Percentiles rank a stretch among this genome's conserved stretches.
phyloP scores from a whole-genome alignment of 2,888 invertebrate species.

The Caenorhabditis sp. region DNA sequence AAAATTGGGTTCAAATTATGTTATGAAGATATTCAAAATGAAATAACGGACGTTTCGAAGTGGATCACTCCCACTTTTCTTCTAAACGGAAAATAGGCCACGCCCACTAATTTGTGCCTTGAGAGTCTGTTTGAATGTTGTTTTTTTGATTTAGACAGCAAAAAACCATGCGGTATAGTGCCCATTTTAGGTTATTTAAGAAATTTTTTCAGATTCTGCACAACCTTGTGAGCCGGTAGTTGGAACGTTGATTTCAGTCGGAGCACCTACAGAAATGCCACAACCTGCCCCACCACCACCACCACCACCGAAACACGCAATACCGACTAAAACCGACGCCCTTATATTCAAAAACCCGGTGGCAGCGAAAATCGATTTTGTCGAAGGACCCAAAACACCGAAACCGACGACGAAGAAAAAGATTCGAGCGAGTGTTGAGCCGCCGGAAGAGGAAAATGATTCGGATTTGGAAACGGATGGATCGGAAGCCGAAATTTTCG shows the following conservation, averaged over 20 bases:
- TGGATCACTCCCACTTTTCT: too few species aligned
- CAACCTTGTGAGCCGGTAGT: slow-evolving; percentile 17
- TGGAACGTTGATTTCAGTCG: slow-evolving; percentile 32
- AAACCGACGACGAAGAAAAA: slow-evolving; percentile 33
- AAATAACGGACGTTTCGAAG: too few species aligned
- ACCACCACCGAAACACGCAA: too few species aligned
- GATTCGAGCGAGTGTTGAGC: neutral
- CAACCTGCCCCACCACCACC: too few species aligned
- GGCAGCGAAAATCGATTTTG: slow-evolving; percentile 6
- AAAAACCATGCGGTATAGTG: too few species aligned
- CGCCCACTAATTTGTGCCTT: too few species aligned
- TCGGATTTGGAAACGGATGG: slow-evolving; percentile 54
- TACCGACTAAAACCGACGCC: neutral
- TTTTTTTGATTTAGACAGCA: too few species aligned
- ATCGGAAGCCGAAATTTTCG: slow-evolving; percentile 57
- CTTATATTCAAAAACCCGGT: neutral
- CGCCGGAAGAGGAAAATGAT: slow-evolving; percentile 4
- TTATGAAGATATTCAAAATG: too few species aligned
- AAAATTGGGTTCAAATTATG: too few species aligned
- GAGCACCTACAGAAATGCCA: slow-evolving; percentile 13
- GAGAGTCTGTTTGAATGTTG: too few species aligned
- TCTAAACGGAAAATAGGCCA: too few species aligned
- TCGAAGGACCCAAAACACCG: slow-evolving; percentile 27
- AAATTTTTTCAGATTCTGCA: neutral
- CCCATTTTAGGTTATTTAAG: neutral